These are phyloP conservation scores for Drosophila simulans DNA, from an alignment of 1,140 invertebrate species.

Conservation along the genomic window DNA sequence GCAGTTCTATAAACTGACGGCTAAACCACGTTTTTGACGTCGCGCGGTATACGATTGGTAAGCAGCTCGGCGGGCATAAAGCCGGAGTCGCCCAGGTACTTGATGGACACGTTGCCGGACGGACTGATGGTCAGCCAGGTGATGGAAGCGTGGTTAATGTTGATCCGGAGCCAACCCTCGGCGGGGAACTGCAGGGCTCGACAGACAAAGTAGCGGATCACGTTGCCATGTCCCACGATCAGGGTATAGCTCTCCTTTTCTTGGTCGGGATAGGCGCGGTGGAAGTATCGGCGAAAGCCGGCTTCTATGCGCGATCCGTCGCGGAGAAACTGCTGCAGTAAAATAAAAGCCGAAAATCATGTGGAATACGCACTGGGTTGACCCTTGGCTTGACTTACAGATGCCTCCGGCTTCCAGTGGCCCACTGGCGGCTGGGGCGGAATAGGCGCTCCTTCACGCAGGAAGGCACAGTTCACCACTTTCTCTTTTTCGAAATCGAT, in stretches of 20 bases:
- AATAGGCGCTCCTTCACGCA: slow-evolving; percentile 97
- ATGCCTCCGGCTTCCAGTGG: slow-evolving; percentile 93
- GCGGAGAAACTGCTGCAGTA: slow-evolving; percentile 93
- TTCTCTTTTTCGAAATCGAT: slow-evolving; percentile 85
- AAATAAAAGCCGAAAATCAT: slow-evolving; percentile 1
- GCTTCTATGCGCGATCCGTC: slow-evolving; percentile 99
- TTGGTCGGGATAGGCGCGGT: slow-evolving; percentile 93
- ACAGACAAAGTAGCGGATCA: slow-evolving; percentile 99
- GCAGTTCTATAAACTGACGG: not conserved
- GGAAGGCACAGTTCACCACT: slow-evolving; percentile 88
- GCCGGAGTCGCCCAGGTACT: slow-evolving; percentile 93
- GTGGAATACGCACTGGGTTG: not conserved
- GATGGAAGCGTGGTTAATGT: slow-evolving; percentile 96
- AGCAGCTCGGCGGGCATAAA: slow-evolving; percentile 88
- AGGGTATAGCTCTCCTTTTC: slow-evolving; percentile 95
- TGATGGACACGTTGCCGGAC: slow-evolving; percentile 93
- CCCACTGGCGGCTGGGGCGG: slow-evolving; percentile 96
- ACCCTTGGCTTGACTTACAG: slow-evolving; percentile 87
- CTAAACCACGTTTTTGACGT: slow-evolving; percentile 76
- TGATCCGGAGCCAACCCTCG: slow-evolving; percentile 97
- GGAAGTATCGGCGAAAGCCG: slow-evolving; percentile 96
- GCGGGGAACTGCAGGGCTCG: slow-evolving; percentile 98
- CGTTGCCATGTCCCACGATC: slow-evolving; percentile 98
- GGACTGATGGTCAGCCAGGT: slow-evolving; percentile 95
- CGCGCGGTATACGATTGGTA: slow-evolving; percentile 75